Evolutionary conservation across 1,140 invertebrate species (phyloP).

Genomic region (Drosophila kepulauana): DNA sequence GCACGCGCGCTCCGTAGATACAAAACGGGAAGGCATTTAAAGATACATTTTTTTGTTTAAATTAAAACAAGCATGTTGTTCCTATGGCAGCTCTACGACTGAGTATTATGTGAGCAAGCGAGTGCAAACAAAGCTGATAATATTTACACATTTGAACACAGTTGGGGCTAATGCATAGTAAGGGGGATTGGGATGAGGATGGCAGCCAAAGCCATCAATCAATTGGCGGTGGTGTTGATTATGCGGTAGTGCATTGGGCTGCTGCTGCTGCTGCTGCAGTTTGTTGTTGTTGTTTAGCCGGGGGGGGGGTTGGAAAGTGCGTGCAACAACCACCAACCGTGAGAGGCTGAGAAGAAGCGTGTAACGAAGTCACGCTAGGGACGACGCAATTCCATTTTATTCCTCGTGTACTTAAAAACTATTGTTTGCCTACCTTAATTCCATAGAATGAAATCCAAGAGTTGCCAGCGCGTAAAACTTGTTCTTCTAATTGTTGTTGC

Average conservation of each 20-base stretch:
- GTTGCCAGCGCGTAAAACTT: conserved; percentile 49
- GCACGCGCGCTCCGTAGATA: conserved; percentile 68
- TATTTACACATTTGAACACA: conserved; percentile 5
- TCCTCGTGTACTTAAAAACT: conserved; percentile 11
- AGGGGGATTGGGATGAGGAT: neutral
- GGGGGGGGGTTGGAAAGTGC: conserved; percentile 16
- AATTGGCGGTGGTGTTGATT: neutral
- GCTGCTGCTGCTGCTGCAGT: neutral
- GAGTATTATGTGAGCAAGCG: conserved; percentile 9
- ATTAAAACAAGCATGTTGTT: conserved; percentile 35
- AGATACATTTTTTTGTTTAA: conserved; percentile 59
- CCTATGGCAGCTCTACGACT: conserved; percentile 3
- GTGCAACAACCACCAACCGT: conserved; percentile 8
- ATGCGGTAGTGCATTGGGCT: neutral
- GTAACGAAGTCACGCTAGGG: conserved; percentile 2
- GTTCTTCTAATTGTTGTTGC: conserved; percentile 39
- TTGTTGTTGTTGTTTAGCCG: neutral
- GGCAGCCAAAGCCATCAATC: too few species aligned
- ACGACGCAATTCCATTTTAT: conserved; percentile 22
- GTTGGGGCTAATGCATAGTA: neutral
- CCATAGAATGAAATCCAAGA: conserved; percentile 24
- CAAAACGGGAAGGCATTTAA: conserved; percentile 58
- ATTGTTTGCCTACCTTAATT: conserved; percentile 34
- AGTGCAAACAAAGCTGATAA: conserved; percentile 10
- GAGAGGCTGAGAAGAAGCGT: conserved; percentile 1